phyloP scores from a whole-genome alignment of 2,888 invertebrate genomes.

The Corythucha ciliata region DNA sequence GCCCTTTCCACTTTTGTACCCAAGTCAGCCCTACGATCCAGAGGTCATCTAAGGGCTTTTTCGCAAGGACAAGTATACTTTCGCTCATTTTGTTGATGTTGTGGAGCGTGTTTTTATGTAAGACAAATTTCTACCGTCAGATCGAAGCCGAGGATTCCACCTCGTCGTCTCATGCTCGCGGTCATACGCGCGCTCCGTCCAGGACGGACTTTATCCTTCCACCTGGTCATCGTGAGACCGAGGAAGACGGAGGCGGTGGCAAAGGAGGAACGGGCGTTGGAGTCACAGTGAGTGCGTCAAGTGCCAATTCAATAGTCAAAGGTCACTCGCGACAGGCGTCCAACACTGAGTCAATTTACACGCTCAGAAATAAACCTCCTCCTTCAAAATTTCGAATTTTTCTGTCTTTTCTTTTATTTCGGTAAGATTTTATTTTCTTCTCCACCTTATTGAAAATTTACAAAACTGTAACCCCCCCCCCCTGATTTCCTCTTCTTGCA shows the following conservation, averaged over 20 bases:
- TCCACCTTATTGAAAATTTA: no score
- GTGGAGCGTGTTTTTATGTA: background rate
- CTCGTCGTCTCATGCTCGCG: no score
- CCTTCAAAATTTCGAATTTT: no score
- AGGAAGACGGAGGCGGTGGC: conserved; percentile 32
- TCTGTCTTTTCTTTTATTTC: no score
- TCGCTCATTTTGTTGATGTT: background rate
- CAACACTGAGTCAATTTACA: conserved; percentile 81
- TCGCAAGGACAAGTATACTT: conserved; percentile 69
- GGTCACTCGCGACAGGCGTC: conserved; percentile 82
- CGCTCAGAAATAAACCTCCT: conserved; percentile 63
- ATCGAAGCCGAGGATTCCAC: conserved; percentile 29
- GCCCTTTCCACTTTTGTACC: conserved; percentile 45
- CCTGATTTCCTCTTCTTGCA: conserved; percentile 52
- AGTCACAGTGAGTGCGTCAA: conserved; percentile 47
- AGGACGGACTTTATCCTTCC: conserved; percentile 84
- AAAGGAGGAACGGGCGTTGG: no score
- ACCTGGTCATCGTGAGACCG: conserved; percentile 65
- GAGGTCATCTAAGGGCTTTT: conserved; percentile 72
- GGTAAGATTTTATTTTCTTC: no score
- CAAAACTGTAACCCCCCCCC: no score
- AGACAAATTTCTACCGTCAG: conserved; percentile 13
- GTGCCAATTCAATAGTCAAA: no score
- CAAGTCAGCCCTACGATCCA: conserved; percentile 59
- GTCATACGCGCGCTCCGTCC: conserved; percentile 72